These are phyloP conservation scores for Upupa epops DNA, from an alignment of 2,113 vertebrate genomes.

Conservation along the genomic window DNA sequence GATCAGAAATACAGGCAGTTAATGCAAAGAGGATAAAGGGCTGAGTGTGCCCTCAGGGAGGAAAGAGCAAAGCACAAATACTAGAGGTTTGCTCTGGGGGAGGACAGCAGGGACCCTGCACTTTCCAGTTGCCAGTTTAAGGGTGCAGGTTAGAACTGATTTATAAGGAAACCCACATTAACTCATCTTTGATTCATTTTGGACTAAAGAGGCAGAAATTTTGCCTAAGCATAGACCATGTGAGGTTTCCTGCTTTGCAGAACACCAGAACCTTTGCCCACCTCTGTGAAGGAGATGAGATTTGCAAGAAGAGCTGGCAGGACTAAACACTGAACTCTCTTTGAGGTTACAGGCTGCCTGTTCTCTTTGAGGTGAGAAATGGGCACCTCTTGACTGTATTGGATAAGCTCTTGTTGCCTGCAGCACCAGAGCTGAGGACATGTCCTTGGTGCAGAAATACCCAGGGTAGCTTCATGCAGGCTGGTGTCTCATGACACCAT, in stretches of 20 bases:
- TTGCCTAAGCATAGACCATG: background rate
- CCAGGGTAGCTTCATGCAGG: background rate
- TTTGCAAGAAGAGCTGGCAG: background rate
- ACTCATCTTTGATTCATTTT: background rate
- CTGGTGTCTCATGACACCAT: background rate
- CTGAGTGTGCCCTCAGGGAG: accelerated
- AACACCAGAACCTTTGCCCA: background rate
- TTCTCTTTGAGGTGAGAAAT: background rate
- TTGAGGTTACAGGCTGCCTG: background rate
- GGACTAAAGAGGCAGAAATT: background rate
- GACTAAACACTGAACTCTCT: background rate
- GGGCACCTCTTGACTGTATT: background rate
- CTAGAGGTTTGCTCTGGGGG: background rate
- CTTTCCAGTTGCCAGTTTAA: accelerated
- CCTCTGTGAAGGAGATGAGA: background rate
- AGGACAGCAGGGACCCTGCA: background rate
- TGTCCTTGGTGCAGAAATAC: background rate
- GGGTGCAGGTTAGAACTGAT: background rate
- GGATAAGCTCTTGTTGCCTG: background rate
- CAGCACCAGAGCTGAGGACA: background rate
- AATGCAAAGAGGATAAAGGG: background rate
- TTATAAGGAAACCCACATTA: background rate
- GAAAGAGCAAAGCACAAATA: background rate
- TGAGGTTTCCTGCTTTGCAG: background rate
- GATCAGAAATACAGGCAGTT: background rate